Evolutionary conservation across 1,140 invertebrate genomes (phyloP).

Genomic region (Drosophila bipectinata): DNA sequence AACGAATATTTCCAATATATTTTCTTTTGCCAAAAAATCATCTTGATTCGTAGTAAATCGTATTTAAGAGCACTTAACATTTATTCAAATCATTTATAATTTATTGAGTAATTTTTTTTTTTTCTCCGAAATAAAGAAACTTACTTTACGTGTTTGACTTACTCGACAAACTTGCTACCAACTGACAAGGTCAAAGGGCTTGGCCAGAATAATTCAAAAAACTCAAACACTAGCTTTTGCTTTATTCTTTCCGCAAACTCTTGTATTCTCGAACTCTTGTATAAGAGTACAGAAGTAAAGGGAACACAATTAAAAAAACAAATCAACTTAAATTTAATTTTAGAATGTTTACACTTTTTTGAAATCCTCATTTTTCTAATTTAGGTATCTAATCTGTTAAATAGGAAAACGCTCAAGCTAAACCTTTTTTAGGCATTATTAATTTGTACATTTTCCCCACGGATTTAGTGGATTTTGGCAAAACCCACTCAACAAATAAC

Average conservation of each 20-base stretch:
- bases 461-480: slow-evolving; percentile 46
- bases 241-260: slow-evolving; percentile 12
- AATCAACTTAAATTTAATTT: no score
- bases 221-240: slow-evolving; percentile 15
- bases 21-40: neutral
- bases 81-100: neutral
- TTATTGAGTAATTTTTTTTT: neutral
- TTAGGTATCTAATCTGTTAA: slow-evolving; percentile 6
- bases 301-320: no score
- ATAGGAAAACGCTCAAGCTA: slow-evolving; percentile 16
- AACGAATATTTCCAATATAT: neutral
- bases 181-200: slow-evolving; percentile 23
- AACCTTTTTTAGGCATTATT: slow-evolving; percentile 11
- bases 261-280: neutral
- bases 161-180: neutral
- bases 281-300: neutral
- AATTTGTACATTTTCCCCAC: slow-evolving; percentile 27
- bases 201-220: slow-evolving; percentile 7
- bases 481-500: slow-evolving; percentile 41
- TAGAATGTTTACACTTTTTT: no score
- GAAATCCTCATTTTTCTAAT: slow-evolving; percentile 4
- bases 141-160: neutral
- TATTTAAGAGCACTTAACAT: neutral
- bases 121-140: neutral
- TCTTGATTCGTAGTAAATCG: neutral